These are phyloP conservation scores for Chloropsis cyanopogon DNA, from an alignment of 2,113 vertebrate species.

Conservation along the genomic window DNA sequence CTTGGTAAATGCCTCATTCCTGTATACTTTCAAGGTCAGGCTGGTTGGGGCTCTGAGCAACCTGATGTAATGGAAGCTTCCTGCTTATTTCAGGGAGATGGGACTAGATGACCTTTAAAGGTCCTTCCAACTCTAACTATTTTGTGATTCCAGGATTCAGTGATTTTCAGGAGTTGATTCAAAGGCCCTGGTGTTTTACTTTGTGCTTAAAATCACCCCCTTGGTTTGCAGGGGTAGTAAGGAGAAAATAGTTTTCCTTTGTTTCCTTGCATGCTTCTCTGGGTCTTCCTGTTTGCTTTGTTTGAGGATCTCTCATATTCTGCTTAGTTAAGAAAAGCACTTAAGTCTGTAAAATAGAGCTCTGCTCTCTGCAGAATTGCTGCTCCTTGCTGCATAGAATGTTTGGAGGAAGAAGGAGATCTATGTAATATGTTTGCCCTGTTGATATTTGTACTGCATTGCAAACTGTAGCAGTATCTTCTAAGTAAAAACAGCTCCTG, in stretches of 20 bases:
- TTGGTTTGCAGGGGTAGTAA: neutral
- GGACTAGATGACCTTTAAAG: neutral
- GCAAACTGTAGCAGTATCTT: neutral
- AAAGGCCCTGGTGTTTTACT: neutral
- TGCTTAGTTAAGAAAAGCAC: neutral
- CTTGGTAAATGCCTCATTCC: neutral
- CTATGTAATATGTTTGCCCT: neutral
- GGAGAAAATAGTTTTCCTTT: neutral
- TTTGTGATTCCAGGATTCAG: neutral
- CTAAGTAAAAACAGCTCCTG: neutral
- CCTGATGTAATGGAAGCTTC: neutral
- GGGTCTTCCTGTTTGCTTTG: neutral
- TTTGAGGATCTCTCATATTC: neutral
- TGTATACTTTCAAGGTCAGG: neutral
- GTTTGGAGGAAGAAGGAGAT: neutral
- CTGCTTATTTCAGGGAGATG: neutral
- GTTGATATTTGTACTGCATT: neutral
- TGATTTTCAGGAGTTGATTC: neutral
- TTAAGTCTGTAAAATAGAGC: neutral
- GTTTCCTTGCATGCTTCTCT: neutral
- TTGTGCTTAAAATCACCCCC: neutral
- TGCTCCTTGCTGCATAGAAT: neutral
- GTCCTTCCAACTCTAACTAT: neutral
- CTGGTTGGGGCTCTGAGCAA: neutral
- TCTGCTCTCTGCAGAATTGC: neutral